Percentiles rank a stretch among this genome's conserved stretches.
Conservation (phyloP, 2,888 invertebrate species). For the Amphimallon solstitiale region DNA sequence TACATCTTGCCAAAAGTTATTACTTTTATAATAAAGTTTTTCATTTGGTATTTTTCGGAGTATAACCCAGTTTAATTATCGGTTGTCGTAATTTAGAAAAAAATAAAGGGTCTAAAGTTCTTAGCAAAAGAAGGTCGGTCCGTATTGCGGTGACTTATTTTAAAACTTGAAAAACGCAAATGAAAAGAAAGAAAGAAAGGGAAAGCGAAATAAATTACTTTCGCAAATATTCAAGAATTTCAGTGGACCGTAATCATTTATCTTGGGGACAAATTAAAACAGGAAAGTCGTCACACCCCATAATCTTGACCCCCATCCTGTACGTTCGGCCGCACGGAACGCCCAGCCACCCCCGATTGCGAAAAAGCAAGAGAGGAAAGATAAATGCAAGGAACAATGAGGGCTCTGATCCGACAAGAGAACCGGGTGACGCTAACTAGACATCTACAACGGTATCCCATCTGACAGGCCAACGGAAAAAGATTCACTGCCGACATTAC, state of each 20-base stretch:
- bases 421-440: constrained; percentile 46
- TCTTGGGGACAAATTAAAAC: constrained; percentile 40
- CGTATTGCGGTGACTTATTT: constrained; percentile 27
- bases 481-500: constrained; percentile 42
- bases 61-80: constrained; percentile 11
- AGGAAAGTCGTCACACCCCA: constrained; percentile 40
- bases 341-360: constrained; percentile 24
- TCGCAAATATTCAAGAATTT: constrained; percentile 32
- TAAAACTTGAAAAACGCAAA: constrained; percentile 34
- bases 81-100: neutral
- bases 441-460: constrained; percentile 43
- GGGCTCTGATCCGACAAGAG: constrained; percentile 47
- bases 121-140: neutral
- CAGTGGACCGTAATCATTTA: constrained; percentile 34
- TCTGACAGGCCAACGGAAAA: constrained; percentile 42
- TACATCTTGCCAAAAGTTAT: too few species aligned
- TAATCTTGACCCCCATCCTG: constrained; percentile 37
- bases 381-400: constrained; percentile 46
- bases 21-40: too few species aligned
- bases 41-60: neutral
- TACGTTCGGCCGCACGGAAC: neutral
- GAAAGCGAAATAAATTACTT: constrained; percentile 26
- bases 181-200: constrained; percentile 18
- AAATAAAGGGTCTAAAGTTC: constrained; percentile 4
- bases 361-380: constrained; percentile 41